Conservation (phyloP, 2,113 vertebrate genomes). For the Tyto alba region DNA sequence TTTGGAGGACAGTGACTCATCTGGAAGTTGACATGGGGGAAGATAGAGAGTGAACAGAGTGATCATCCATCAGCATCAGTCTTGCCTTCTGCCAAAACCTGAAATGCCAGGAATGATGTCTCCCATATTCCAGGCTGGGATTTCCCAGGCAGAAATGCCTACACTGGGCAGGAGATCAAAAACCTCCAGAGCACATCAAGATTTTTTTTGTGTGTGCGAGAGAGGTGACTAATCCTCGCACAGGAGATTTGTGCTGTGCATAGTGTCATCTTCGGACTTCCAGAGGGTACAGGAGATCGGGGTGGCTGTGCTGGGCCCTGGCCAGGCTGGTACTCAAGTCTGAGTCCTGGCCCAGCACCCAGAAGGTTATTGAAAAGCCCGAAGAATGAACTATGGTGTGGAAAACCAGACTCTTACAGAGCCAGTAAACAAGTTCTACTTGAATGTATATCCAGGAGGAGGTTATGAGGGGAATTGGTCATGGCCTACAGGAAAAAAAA, state of each 20-base stretch:
- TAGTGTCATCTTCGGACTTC: neutral
- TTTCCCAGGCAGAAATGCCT: conserved; percentile 2
- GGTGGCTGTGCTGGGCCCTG: neutral
- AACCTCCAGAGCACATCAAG: neutral
- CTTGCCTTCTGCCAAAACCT: neutral
- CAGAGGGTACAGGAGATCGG: neutral
- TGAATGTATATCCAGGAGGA: neutral
- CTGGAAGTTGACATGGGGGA: neutral
- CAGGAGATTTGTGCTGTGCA: neutral
- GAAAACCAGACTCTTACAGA: neutral
- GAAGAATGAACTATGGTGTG: neutral
- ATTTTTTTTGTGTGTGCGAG: rapidly evolving
- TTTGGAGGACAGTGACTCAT: conserved; percentile 3
- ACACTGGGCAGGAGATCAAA: neutral
- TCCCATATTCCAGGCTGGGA: neutral
- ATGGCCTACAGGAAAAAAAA: neutral
- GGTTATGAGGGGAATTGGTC: neutral
- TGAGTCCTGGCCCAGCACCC: neutral
- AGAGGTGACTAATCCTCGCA: neutral
- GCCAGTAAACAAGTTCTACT: neutral
- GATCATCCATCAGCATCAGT: neutral
- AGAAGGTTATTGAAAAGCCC: neutral
- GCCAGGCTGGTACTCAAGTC: neutral
- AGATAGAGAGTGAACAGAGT: neutral
- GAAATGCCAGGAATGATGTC: neutral